phyloP scores from a whole-genome alignment of 2,888 invertebrate genomes.

The Argyresthia goedartella region DNA sequence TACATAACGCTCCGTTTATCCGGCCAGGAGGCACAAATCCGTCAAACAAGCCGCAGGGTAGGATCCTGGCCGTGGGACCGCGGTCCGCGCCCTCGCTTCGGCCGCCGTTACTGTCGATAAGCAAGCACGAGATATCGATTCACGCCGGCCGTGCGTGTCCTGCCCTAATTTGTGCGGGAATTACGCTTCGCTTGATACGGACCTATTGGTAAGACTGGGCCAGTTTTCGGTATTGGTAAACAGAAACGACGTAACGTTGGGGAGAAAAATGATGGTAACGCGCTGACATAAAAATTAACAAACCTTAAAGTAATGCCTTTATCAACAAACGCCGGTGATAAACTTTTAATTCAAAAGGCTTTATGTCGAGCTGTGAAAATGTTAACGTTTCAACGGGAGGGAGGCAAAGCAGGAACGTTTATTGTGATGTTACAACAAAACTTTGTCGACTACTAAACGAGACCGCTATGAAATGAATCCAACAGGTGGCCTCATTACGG shows the following conservation, averaged over 20 bases:
- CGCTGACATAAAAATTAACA: too few species aligned
- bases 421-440: conserved; percentile 6
- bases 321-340: too few species aligned
- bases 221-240: too few species aligned
- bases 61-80: conserved; percentile 16
- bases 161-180: conserved; percentile 18
- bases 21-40: conserved; percentile 14
- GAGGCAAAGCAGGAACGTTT: conserved; percentile 1
- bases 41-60: conserved; percentile 19
- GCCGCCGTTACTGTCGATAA: conserved; percentile 52
- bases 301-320: too few species aligned
- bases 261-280: neutral
- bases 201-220: neutral
- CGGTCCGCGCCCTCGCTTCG: conserved; percentile 7
- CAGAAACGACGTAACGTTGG: neutral
- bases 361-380: too few species aligned
- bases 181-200: conserved; percentile 9
- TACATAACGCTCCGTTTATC: conserved; percentile 8
- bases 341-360: too few species aligned
- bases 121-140: conserved; percentile 64
- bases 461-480: conserved; percentile 12
- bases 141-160: conserved; percentile 14
- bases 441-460: conserved; percentile 1
- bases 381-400: neutral
- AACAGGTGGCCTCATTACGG: conserved; percentile 50